Evolutionary conservation across 2,113 vertebrate genomes (phyloP).

Genomic region (Odocoileus hemionus): DNA sequence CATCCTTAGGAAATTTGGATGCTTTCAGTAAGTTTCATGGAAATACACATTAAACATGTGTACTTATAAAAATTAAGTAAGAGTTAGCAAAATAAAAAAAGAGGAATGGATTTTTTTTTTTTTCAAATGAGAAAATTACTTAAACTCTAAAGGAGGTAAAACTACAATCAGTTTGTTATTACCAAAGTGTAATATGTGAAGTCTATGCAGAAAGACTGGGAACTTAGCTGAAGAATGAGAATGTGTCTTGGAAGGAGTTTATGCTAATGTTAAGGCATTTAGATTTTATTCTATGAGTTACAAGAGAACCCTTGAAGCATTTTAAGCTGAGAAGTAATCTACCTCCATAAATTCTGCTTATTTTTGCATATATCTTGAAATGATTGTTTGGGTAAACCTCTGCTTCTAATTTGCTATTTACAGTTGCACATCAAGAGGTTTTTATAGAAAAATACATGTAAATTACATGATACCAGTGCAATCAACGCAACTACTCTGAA

Average conservation of each 20-base stretch:
- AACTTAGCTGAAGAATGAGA: neutral
- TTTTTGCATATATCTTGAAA: constrained; percentile 62
- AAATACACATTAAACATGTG: neutral
- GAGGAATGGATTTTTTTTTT: neutral
- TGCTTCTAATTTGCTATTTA: constrained; percentile 63
- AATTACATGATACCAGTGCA: constrained; percentile 58
- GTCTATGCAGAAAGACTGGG: neutral
- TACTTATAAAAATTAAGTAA: neutral
- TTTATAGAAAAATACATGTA: constrained; percentile 60
- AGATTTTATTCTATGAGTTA: constrained; percentile 1
- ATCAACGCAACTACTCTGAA: constrained; percentile 58
- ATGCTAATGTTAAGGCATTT: neutral
- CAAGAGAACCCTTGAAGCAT: neutral
- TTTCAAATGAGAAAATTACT: neutral
- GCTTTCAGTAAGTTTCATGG: neutral
- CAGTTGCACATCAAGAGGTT: constrained; percentile 64
- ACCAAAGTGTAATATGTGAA: neutral
- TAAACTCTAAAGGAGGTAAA: neutral
- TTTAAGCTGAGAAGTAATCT: neutral
- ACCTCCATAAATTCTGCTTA: constrained; percentile 5
- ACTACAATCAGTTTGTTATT: neutral
- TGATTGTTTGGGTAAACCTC: constrained; percentile 67
- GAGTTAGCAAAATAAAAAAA: neutral
- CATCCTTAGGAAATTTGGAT: neutral
- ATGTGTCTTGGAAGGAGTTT: neutral